Evolutionary conservation across 2,888 invertebrate genomes (phyloP).

Genomic region (Sinhomidia bicolor): DNA sequence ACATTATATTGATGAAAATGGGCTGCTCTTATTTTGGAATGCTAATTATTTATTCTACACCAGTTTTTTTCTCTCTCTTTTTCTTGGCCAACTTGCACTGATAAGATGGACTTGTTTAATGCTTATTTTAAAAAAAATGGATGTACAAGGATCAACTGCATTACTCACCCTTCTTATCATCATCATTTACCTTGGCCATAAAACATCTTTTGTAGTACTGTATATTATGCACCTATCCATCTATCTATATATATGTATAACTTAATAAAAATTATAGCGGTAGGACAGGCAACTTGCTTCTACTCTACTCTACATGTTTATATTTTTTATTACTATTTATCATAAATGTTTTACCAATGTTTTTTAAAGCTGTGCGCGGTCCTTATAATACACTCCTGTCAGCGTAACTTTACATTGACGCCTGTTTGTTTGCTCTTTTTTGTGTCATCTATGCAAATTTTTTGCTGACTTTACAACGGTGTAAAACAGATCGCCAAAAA

Average conservation of each 20-base stretch:
- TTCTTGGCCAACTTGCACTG: constrained; percentile 43
- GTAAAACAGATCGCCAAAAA: constrained; percentile 65
- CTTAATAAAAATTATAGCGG: too few relatives aligned
- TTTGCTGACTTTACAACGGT: constrained; percentile 58
- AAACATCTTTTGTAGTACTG: not conserved
- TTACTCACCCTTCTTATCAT: constrained; percentile 29
- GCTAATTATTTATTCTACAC: constrained; percentile 59
- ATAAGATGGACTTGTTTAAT: constrained; percentile 45
- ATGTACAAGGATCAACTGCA: constrained; percentile 39
- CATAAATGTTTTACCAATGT: not conserved
- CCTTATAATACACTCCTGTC: not conserved
- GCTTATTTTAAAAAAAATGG: constrained; percentile 36
- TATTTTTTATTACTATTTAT: not conserved
- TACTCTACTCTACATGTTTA: not conserved
- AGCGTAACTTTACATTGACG: not conserved
- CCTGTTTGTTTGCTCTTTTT: constrained; percentile 5
- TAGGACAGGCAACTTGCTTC: not conserved
- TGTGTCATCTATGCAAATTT: constrained; percentile 56
- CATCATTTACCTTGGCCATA: not conserved
- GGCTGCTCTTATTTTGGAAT: constrained; percentile 69
- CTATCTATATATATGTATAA: too few relatives aligned
- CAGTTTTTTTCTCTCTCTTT: constrained; percentile 39
- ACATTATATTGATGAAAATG: constrained; percentile 48
- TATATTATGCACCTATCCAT: too few relatives aligned
- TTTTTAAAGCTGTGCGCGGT: not conserved